Evolutionary conservation across 2,888 invertebrate genomes (phyloP).

Genomic region (Bembecia ichneumoniformis): DNA sequence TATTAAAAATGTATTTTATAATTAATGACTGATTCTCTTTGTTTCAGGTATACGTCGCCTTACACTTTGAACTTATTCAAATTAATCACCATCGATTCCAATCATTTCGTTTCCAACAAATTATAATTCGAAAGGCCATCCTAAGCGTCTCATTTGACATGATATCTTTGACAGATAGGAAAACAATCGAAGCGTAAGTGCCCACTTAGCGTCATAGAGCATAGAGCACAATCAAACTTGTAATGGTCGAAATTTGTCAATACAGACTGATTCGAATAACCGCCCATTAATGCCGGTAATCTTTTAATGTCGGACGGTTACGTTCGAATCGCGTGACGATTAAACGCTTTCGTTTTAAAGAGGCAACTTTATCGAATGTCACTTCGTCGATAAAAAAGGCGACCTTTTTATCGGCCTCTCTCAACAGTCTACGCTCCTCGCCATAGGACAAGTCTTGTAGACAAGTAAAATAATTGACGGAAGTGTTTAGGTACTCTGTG

Average conservation of each 20-base stretch:
- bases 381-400: slow-evolving; percentile 8
- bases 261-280: slow-evolving; percentile 42
- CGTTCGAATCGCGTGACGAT: slow-evolving; percentile 50
- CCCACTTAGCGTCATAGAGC: slow-evolving; percentile 19
- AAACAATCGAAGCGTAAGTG: slow-evolving; percentile 35
- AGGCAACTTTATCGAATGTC: slow-evolving; percentile 48
- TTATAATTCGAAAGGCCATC: neutral
- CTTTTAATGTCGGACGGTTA: slow-evolving; percentile 55
- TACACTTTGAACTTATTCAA: too few species aligned
- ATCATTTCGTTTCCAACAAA: neutral
- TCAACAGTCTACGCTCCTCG: too few species aligned
- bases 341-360: slow-evolving; percentile 62
- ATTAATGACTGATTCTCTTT: slow-evolving; percentile 14
- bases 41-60: slow-evolving; percentile 29
- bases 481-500: too few species aligned
- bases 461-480: too few species aligned
- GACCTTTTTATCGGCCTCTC: too few species aligned
- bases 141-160: neutral
- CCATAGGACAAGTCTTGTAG: too few species aligned
- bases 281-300: slow-evolving; percentile 26
- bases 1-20: too few species aligned
- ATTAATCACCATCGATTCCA: too few species aligned
- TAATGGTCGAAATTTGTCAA: slow-evolving; percentile 59
- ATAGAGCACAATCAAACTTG: slow-evolving; percentile 25
- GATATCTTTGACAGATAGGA: slow-evolving; percentile 22